Base-by-base conservation (phyloP, 2,797 vertebrate species). In the Euphonia xanthogaster region DNA sequence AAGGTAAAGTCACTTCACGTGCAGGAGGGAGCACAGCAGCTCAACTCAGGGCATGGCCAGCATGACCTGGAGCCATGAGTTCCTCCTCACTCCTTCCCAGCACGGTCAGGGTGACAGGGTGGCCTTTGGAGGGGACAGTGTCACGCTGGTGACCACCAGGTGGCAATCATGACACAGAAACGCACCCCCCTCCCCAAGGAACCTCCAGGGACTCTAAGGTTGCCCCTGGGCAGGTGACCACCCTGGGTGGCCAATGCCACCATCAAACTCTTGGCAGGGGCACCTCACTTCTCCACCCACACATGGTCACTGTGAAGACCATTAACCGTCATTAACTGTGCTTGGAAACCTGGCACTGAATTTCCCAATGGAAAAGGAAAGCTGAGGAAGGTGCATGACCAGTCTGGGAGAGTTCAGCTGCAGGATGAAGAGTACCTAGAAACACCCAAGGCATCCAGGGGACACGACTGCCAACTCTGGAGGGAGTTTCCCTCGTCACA, bases 141-240 rank as follows among this genome's bases (percentile, higher is more conserved):
- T 85, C 85, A 80, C 9, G 13, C 35, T 37, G 8, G 61, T 97
- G 57, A 95, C 97, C 97, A 98, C 91, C 96, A 98, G 98, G 97
- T 97, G 98, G 97, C 97, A 97, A 97, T 96, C 97, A 97, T 40
- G 37, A 87, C 95, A 96, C 90, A 94, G 39, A 93, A 96, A 97
- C 60, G 11, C 91, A 95, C 84, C 94, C 96, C 96, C 93, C 83
- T 79, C 95, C 97, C 97, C 94, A 97, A 75, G 48, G 20, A 54
- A 72, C 75, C 89, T 91, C 92, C 68, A 30, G 74, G 54, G 25
- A 58, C 62, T 45, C 35, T 24, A 31, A 55, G 42, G 72, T 50
- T 86, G 61, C 13, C 39, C 35, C 68, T 9, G 39, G 3, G 39
- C 63, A 94, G 86, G 39, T 70, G 70, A 78, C 45, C 25, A 65